Percentiles rank a stretch among this genome's conserved stretches.
These are phyloP conservation scores for Phylloscopus collybita DNA, from an alignment of 2,797 vertebrate species.

Conservation along the genomic window DNA sequence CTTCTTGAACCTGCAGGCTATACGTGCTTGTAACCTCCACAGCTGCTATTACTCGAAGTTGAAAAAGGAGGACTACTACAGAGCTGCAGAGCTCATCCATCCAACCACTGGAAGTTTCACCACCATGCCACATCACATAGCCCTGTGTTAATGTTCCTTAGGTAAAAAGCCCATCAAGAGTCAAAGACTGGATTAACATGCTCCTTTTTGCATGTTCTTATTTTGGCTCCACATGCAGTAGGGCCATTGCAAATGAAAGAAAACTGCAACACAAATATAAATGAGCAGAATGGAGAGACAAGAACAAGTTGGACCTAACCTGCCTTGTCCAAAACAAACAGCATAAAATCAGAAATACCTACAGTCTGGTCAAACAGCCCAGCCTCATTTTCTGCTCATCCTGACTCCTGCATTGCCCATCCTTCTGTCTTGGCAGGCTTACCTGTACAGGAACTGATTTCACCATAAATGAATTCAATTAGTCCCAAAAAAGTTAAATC, in stretches of 20 bases:
- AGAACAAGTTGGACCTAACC: background rate
- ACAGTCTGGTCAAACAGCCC: background rate
- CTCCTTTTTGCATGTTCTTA: background rate
- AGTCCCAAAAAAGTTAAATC: background rate
- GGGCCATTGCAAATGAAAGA: background rate
- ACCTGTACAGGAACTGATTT: background rate
- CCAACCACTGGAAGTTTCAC: background rate
- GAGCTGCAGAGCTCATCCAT: background rate
- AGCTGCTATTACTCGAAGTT: background rate
- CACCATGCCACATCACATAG: fast-evolving
- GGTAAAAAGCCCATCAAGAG: background rate
- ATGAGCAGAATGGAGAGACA: background rate
- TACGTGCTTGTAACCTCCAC: background rate
- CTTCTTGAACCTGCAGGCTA: background rate
- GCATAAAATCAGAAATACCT: background rate
- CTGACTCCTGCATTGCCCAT: background rate
- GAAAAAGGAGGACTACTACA: background rate
- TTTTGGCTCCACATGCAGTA: background rate
- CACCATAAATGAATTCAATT: background rate
- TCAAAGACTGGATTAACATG: background rate
- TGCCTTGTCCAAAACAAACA: background rate
- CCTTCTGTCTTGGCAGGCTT: background rate
- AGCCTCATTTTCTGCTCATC: background rate
- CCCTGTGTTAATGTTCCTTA: background rate
- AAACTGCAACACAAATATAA: background rate